Conservation (phyloP, 2,888 invertebrate species). For the Chironomus riparius region DNA sequence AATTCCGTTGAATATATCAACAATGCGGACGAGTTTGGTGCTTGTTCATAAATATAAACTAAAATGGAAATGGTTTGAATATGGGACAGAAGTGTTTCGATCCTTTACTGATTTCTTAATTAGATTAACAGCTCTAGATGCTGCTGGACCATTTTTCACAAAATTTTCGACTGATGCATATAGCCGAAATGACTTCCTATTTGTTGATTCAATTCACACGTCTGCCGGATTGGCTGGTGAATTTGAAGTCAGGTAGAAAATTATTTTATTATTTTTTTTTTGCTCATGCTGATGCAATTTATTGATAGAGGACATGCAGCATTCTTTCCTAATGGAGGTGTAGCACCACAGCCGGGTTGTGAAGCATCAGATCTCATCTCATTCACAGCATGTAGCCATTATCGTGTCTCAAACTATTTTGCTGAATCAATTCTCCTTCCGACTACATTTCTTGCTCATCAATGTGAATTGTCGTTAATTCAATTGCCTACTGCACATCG, state of each 20-base stretch:
- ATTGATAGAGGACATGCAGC: conserved; percentile 36
- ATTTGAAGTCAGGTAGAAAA: conserved; percentile 31
- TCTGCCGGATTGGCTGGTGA: conserved; percentile 39
- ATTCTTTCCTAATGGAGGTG: conserved; percentile 40
- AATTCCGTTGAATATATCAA: too few species aligned
- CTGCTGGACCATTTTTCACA: conserved; percentile 39
- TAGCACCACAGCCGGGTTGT: conserved; percentile 39
- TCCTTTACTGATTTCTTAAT: not conserved
- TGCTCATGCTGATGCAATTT: not conserved
- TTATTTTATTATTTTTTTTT: not conserved
- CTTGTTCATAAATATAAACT: too few species aligned
- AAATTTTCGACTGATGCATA: conserved; percentile 35
- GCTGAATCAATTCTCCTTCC: conserved; percentile 38
- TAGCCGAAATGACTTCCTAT: conserved; percentile 33
- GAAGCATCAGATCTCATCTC: conserved; percentile 33
- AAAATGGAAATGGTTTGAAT: too few species aligned
- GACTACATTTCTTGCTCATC: conserved; percentile 36
- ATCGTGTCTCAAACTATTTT: conserved; percentile 37
- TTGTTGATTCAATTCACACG: conserved; percentile 41
- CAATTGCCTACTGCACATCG: conserved; percentile 13
- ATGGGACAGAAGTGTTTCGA: too few species aligned
- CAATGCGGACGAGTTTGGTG: too few species aligned
- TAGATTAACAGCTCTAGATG: conserved; percentile 36
- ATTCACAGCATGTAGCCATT: conserved; percentile 39
- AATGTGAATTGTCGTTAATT: conserved; percentile 33